Percentiles rank a stretch among this genome's conserved stretches.
These are phyloP conservation scores for Dolichopus griseipennis DNA, from an alignment of 2,888 invertebrate genomes.

Conservation along the genomic window DNA sequence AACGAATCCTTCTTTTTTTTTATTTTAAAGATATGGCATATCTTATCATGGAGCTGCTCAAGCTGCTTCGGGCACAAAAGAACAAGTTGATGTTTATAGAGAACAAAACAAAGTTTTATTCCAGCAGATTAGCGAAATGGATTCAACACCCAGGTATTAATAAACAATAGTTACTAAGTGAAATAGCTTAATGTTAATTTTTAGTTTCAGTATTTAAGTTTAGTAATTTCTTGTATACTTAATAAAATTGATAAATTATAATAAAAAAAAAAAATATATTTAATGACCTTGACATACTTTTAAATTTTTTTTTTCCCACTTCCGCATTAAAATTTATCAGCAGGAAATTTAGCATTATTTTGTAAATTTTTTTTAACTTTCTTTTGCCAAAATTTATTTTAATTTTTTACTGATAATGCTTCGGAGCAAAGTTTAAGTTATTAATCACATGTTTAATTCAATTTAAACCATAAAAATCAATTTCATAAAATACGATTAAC, in stretches of 20 bases:
- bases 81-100: conserved; percentile 51
- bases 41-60: conserved; percentile 74
- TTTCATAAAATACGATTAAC: too few species aligned
- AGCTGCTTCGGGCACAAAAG: conserved; percentile 64
- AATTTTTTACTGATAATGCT: too few species aligned
- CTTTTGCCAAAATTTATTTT: too few species aligned
- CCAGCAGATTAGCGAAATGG: conserved; percentile 52
- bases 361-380: too few species aligned
- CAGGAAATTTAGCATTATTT: too few species aligned
- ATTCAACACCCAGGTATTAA: conserved; percentile 34
- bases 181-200: conserved; percentile 4
- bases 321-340: too few species aligned
- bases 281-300: conserved; percentile 1
- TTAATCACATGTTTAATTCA: too few species aligned
- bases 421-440: too few species aligned
- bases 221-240: background rate
- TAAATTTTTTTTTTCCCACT: background rate
- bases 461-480: too few species aligned
- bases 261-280: background rate
- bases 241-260: background rate
- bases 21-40: conserved; percentile 53
- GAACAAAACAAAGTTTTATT: conserved; percentile 58
- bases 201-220: background rate
- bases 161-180: background rate
- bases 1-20: background rate